phyloP scores from a whole-genome alignment of 1,140 invertebrate genomes.

The Drosophila arawakana region DNA sequence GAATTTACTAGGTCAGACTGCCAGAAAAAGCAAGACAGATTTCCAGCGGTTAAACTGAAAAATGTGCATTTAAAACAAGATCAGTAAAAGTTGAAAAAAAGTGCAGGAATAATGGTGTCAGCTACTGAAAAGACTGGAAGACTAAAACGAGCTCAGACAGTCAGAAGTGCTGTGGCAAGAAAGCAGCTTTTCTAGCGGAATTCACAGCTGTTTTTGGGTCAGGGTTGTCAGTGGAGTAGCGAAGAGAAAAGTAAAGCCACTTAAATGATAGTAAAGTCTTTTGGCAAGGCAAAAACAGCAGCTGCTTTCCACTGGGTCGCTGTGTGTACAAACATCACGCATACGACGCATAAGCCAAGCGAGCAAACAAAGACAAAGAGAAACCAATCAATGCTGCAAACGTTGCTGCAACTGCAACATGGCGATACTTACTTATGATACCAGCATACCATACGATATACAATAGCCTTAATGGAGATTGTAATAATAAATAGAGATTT shows the following conservation, averaged over 20 bases:
- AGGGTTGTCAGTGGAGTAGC: no score
- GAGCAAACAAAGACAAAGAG: slow-evolving; percentile 11
- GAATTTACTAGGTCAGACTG: not conserved
- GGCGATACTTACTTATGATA: slow-evolving; percentile 17
- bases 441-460: slow-evolving; percentile 25
- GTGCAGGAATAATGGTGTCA: no score
- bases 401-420: not conserved
- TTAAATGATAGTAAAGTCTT: not conserved
- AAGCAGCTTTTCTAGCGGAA: no score
- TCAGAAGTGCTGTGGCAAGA: no score
- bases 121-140: no score
- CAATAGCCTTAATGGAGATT: slow-evolving; percentile 14
- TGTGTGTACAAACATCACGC: slow-evolving; percentile 45
- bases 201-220: no score
- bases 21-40: not conserved
- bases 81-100: no score
- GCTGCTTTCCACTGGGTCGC: slow-evolving; percentile 7
- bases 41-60: not conserved
- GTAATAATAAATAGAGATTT: slow-evolving; percentile 46
- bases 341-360: slow-evolving; percentile 52
- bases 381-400: slow-evolving; percentile 13
- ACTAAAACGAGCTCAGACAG: no score
- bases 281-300: not conserved
- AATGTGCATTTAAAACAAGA: no score
- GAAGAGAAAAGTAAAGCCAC: no score